A percentile compares a stretch with the other conserved stretches of the same genome.
Evolutionary conservation across 2,113 vertebrate genomes (phyloP).

Genomic region (Amia ocellicauda): DNA sequence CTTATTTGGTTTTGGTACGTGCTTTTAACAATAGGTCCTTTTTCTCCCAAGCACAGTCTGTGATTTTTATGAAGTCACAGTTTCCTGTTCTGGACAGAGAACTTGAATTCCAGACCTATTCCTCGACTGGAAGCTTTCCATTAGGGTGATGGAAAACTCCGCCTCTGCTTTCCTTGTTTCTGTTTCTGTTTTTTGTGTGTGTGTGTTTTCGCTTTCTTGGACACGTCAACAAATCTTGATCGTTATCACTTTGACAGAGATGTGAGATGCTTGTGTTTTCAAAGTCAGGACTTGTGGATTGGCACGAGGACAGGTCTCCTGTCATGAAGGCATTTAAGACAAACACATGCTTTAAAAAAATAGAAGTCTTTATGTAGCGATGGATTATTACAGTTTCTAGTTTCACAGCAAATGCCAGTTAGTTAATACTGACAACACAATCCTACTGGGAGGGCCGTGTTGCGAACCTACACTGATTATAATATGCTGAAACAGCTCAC

Average conservation of each 20-base stretch:
- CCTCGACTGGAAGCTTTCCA: slow-evolving; percentile 17
- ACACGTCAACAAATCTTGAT: background rate
- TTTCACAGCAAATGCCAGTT: background rate
- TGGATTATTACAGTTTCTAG: background rate
- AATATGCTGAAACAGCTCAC: no score
- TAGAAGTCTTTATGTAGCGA: background rate
- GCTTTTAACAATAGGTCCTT: slow-evolving; percentile 53
- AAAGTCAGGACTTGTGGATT: background rate
- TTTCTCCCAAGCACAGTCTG: slow-evolving; percentile 44
- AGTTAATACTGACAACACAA: no score
- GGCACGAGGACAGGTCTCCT: background rate
- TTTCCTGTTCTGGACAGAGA: slow-evolving; percentile 49
- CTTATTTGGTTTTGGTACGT: slow-evolving; percentile 53
- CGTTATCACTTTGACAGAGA: background rate
- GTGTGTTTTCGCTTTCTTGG: background rate
- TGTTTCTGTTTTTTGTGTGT: slow-evolving; percentile 15
- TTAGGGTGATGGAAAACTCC: slow-evolving; percentile 51
- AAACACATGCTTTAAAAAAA: background rate
- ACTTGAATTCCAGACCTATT: background rate
- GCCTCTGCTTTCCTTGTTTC: slow-evolving; percentile 24
- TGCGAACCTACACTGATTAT: no score
- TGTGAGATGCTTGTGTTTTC: background rate
- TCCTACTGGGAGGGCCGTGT: no score
- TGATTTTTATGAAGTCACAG: slow-evolving; percentile 46
- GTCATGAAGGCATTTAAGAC: background rate